Evolutionary conservation across 2,113 vertebrate genomes (phyloP), one percentile per base, ranked within the genome.

Genomic region (Bettongia penicillata): DNA sequence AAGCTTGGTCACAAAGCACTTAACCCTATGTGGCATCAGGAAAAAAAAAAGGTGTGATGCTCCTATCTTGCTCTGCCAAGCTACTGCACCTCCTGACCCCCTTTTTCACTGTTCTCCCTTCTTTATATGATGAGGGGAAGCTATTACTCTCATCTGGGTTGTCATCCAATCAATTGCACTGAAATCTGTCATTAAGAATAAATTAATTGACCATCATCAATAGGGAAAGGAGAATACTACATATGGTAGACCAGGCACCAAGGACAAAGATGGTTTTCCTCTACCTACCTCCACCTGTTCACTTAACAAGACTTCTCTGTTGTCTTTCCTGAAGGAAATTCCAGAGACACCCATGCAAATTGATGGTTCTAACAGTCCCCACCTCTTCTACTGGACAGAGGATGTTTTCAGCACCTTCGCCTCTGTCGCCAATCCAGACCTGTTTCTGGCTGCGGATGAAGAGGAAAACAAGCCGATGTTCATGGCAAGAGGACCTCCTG

Each of bases 261-360:
- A 43, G 43, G 37, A 50, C 2, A 57, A 53, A 61, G 8, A 14
- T n/a, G 61, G 31, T 53, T 28, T 91, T 94, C 37, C 53, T 93
- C 28, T 53, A 53, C 91, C 57, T 90, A 49, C 37, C 61, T 48
- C 47, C 52, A 92, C 92, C 92, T 49, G 3, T 53, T 55, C 31
- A 57, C 55, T 96, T 94, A 96, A 53, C 12, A 89, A 93, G 10
- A 91, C 19, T 43, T 6, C 4, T 95, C 51, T 95, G 9, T 91
- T 94, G 24, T 96, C 37, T 51, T 92, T 57, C n/a, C 91, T 53
- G n/a, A 24, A 98, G 98, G 96, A 98, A 90, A 25, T 97, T n/a
- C 94, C 96, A 12, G 57, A 93, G 51, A 96, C 50, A 89, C 97
- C 97, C 24, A 94, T 90, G 53, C 5, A 3, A 47, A 97, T 98